Evolutionary conservation across 2,797 vertebrate species (phyloP), one percentile per base, ranked within the genome.

Genomic region (Leptatherina wallacei): DNA sequence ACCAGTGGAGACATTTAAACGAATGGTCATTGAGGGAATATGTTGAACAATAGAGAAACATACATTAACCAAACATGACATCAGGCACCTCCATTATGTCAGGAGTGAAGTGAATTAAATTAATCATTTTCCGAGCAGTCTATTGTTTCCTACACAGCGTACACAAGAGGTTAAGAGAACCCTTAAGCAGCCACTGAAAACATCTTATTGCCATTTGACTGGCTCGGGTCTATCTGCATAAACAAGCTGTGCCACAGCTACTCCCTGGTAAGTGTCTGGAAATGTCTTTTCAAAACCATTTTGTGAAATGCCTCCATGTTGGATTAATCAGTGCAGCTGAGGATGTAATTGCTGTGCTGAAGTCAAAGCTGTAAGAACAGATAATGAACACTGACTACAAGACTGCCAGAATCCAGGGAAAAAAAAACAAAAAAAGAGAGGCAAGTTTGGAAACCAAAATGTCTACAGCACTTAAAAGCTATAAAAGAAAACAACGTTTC

Each of bases 331-430:
- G 90, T 58, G 89, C 92, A 93, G 92, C 91, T 92, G 92, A 94
- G 92, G 91, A 91, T 94, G 93, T 94, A 94, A 94, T 94, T 94
- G 93, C 92, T 85, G 84, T 84, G 88, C 90, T 82, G 80, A 86
- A 93, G 92, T 94, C 91, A 92, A 94, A 93, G 93, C 93, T 94
- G 94, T 89, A 93, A 91, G 90, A 88, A 90, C 88, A 93, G 93
- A 94, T 94, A 94, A 95, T 93, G 89, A 91, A 91, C 83, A 81
- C 86, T 86, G 89, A 90, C 86, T 89, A 85, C 77, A 81, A 78
- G 77, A 88, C 88, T 91, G 92, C 88, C 92, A 93, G 85, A 88
- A 91, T 85, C 79, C 87, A 83, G 82, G 71, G 68, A 75, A 83
- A 88, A 81, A 87, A 52, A 64, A 36, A 75, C 82, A 88, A 81